Evolutionary conservation across 2,797 vertebrate species (phyloP).

Genomic region (Rhinatrema bivittatum): DNA sequence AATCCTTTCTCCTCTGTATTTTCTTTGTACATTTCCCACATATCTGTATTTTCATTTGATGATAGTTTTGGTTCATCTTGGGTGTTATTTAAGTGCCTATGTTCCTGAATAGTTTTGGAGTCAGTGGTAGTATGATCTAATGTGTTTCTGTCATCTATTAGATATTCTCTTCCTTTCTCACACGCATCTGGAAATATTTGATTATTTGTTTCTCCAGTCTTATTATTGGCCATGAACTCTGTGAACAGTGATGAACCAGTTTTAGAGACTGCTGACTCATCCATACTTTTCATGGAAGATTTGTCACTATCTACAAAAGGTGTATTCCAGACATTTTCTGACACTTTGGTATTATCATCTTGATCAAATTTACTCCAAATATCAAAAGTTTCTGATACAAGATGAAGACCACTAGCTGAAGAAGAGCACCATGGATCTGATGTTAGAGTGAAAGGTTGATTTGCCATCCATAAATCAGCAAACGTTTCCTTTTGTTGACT

Average conservation of each 20-base stretch:
- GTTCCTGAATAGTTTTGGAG: slow-evolving; percentile 27
- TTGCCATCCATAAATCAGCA: slow-evolving; percentile 41
- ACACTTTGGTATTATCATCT: slow-evolving; percentile 23
- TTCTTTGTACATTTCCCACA: slow-evolving; percentile 47
- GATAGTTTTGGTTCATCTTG: slow-evolving; percentile 18
- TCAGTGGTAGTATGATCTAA: slow-evolving; percentile 17
- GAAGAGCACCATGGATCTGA: slow-evolving; percentile 38
- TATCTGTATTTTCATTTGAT: slow-evolving; percentile 34
- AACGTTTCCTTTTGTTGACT: slow-evolving; percentile 38
- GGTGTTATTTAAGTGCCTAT: neutral
- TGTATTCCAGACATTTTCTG: slow-evolving; percentile 40
- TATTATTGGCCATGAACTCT: slow-evolving; percentile 17
- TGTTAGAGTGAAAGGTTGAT: slow-evolving; percentile 11
- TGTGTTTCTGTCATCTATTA: slow-evolving; percentile 9
- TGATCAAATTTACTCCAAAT: slow-evolving; percentile 42
- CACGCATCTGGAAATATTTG: slow-evolving; percentile 22
- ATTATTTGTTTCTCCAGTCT: slow-evolving; percentile 10
- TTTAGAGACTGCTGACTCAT: slow-evolving; percentile 38
- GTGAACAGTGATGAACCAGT: slow-evolving; percentile 34
- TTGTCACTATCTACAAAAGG: slow-evolving; percentile 21
- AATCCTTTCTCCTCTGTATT: slow-evolving; percentile 27
- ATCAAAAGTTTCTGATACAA: slow-evolving; percentile 10
- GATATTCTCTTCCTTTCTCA: slow-evolving; percentile 17
- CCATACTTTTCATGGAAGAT: slow-evolving; percentile 13
- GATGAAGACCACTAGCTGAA: slow-evolving; percentile 4